Evolutionary conservation across 2,113 vertebrate species (phyloP).

Genomic region (Cyanistes caeruleus): DNA sequence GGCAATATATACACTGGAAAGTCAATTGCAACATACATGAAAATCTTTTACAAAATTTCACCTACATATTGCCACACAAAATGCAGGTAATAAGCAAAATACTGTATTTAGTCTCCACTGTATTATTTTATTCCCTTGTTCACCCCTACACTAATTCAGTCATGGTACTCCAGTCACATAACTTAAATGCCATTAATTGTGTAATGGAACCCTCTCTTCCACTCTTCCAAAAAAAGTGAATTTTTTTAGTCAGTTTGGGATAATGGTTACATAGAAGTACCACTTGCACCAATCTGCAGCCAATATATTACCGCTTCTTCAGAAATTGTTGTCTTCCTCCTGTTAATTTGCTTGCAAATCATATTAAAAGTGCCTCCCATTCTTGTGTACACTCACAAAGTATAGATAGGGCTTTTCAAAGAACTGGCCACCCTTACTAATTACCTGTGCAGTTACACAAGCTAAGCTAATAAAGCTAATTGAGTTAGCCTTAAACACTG

Average conservation of each 20-base stretch:
- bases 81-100: neutral
- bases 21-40: neutral
- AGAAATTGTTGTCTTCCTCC: neutral
- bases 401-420: neutral
- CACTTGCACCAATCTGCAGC: neutral
- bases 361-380: neutral
- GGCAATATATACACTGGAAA: neutral
- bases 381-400: neutral
- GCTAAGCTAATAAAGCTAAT: neutral
- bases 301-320: neutral
- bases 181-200: neutral
- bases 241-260: neutral
- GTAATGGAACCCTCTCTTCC: neutral
- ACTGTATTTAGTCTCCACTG: neutral
- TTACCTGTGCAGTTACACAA: neutral
- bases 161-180: neutral
- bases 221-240: neutral
- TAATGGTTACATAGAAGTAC: neutral
- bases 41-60: neutral
- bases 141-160: neutral
- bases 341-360: neutral
- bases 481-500: neutral
- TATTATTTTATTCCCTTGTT: neutral
- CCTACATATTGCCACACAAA: neutral
- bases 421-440: neutral